Conservation (phyloP, 2,888 invertebrate genomes). For the Ochropleura leucogaster region DNA sequence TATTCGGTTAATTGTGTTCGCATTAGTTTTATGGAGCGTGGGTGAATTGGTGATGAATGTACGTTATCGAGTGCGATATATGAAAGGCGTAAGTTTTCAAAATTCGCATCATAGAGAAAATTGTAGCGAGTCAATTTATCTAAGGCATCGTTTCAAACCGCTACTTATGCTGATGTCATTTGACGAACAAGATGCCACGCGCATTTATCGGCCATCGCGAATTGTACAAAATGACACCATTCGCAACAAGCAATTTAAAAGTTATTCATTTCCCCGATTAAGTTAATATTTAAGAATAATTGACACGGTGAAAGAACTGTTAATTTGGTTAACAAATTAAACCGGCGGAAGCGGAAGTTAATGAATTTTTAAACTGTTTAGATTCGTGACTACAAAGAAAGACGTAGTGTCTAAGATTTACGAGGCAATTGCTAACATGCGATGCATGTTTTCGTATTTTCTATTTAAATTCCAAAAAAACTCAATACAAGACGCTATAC, state of each 20-base stretch:
- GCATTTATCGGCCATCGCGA: conserved; percentile 59
- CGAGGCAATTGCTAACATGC: conserved; percentile 34
- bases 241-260: conserved; percentile 58
- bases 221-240: conserved; percentile 68
- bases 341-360: conserved; percentile 28
- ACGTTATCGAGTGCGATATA: conserved; percentile 26
- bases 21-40: conserved; percentile 44
- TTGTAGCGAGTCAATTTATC: conserved; percentile 60
- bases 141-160: conserved; percentile 40
- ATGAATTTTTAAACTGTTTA: conserved; percentile 20
- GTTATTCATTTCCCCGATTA: conserved; percentile 44
- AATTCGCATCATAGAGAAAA: conserved; percentile 47
- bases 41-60: conserved; percentile 24
- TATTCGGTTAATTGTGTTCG: conserved; percentile 50
- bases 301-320: conserved; percentile 27
- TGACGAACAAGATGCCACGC: conserved; percentile 56
- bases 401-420: conserved; percentile 27
- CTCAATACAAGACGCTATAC: neutral
- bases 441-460: conserved; percentile 35
- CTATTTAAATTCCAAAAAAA: conserved; percentile 1
- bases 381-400: conserved; percentile 35
- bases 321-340: conserved; percentile 30
- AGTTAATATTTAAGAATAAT: conserved; percentile 7
- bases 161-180: conserved; percentile 58
- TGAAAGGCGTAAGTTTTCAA: conserved; percentile 38